Percentiles rank a stretch among this genome's conserved stretches.
Conservation (phyloP, 1,140 invertebrate genomes). For the Aphelinus certus region DNA sequence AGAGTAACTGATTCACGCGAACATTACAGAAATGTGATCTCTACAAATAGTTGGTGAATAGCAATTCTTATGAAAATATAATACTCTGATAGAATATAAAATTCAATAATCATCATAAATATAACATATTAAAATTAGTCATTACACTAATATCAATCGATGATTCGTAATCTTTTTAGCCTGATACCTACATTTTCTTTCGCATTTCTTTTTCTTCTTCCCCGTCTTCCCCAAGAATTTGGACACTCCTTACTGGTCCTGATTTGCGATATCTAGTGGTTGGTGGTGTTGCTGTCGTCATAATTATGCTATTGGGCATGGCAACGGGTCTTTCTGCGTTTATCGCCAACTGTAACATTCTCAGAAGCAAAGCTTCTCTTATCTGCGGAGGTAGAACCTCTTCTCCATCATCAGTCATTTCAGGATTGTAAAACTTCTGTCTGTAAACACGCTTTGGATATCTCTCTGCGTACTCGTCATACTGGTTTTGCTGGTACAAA, state of each 20-base stretch:
- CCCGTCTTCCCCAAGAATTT: constrained; percentile 56
- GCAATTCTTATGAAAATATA: neutral
- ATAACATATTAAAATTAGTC: too few species aligned
- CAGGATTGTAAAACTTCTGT: constrained; percentile 59
- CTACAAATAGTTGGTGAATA: neutral
- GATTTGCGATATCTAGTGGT: constrained; percentile 55
- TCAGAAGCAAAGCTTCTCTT: constrained; percentile 73
- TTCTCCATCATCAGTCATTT: constrained; percentile 55
- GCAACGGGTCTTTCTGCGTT: constrained; percentile 69
- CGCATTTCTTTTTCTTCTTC: constrained; percentile 53
- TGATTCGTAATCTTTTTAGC: too few species aligned
- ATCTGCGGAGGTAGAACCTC: constrained; percentile 74
- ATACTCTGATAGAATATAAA: constrained; percentile 9
- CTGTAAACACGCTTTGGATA: constrained; percentile 60
- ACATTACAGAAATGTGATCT: neutral
- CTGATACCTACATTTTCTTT: constrained; percentile 54
- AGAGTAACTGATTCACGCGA: neutral
- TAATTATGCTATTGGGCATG: constrained; percentile 47
- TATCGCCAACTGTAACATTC: constrained; percentile 77
- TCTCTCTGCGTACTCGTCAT: constrained; percentile 67
- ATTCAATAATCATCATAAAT: neutral
- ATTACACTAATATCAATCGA: too few species aligned
- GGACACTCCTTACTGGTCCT: constrained; percentile 59
- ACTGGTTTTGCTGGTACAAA: constrained; percentile 60
- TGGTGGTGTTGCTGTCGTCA: constrained; percentile 40